Evolutionary conservation across 2,113 vertebrate species (phyloP), one percentile per base, ranked within the genome.

Genomic region (Colaptes auratus): DNA sequence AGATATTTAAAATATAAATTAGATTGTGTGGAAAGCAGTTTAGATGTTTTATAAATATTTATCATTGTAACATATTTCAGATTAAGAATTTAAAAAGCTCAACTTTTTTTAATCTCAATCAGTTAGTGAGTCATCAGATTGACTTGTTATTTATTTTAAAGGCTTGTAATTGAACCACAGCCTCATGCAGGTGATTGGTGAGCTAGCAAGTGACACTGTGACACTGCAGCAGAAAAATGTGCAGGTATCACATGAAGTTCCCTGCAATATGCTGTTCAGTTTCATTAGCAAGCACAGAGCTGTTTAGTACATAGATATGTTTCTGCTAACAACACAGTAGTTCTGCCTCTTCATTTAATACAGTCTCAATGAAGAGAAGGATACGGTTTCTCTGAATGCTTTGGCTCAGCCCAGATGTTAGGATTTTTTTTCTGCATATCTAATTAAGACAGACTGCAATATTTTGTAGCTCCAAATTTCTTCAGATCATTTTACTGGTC

Each of bases 21-120:
- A 63, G 36, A 63, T 59, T 0, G 0, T 20, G 16, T 24, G 18
- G 60, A 84, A 95, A 73, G 39, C 5, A 10, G 12, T 85, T 90
- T 64, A 63, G 53, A n/a, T 31, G 61, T 66, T 94, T 90, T 72
- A 94, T 94, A 79, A 89, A 75, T 97, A 90, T 84, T 86, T 86
- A 84, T 89, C 33, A 44, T 42, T 53, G 15, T 52, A 77, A 50
- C 15, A 0, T 33, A 64, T 73, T 92, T 92, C 66, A 70, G 70
- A 73, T 79, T 72, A 90, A 95, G 94, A 84, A 92, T 93, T 89
- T 82, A 85, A 80, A 89, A 84, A 86, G 55, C 35, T 88, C 50
- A 44, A 92, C 23, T 81, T 80, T 36, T 87, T 94, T 81, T 77
- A 31, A 35, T 75, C 66, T 82, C 76, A 78, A 31, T 86, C 66